Percentiles rank a stretch among this genome's conserved stretches.
Conservation (phyloP, 2,888 invertebrate genomes). For the Caenorhabditis zanzibari region DNA sequence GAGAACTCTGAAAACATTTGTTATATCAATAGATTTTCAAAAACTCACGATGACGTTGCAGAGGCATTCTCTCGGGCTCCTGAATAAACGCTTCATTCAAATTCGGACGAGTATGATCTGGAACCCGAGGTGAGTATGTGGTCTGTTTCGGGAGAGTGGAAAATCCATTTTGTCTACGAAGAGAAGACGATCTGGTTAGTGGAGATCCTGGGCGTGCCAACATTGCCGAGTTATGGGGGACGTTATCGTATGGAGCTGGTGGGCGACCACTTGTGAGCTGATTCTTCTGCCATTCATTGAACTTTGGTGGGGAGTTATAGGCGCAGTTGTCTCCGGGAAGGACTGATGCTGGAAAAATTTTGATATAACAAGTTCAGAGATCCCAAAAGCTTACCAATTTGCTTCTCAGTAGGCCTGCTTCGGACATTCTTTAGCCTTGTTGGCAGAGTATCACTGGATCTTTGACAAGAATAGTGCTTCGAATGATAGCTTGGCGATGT, state of each 20-base stretch:
- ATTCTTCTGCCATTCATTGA: slow-evolving; percentile 59
- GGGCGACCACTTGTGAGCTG: slow-evolving; percentile 23
- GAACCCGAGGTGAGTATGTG: slow-evolving; percentile 21
- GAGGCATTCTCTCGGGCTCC: slow-evolving; percentile 22
- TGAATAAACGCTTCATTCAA: slow-evolving; percentile 39
- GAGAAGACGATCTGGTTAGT: slow-evolving; percentile 25
- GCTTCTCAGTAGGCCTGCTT: slow-evolving; percentile 52
- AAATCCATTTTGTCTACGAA: slow-evolving; percentile 50
- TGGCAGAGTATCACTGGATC: slow-evolving; percentile 70
- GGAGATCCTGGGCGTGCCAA: slow-evolving; percentile 38
- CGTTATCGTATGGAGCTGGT: slow-evolving; percentile 70
- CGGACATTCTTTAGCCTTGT: slow-evolving; percentile 55
- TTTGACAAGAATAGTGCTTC: slow-evolving; percentile 64
- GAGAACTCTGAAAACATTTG: slow-evolving; percentile 49
- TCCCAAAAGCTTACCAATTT: slow-evolving; percentile 47
- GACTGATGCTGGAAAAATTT: slow-evolving; percentile 59
- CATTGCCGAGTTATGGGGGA: slow-evolving; percentile 54
- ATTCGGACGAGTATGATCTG: slow-evolving; percentile 34
- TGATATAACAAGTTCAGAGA: too few species aligned
- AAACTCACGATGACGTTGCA: slow-evolving; percentile 51
- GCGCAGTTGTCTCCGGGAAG: slow-evolving; percentile 57
- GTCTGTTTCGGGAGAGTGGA: slow-evolving; percentile 48
- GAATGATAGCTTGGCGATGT: slow-evolving; percentile 74
- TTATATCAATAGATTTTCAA: background rate
- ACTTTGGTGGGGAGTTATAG: slow-evolving; percentile 51